Base-by-base conservation (phyloP, 37 sponge, comb jelly and placozoan genomes). In the Beroe ovata region DNA sequence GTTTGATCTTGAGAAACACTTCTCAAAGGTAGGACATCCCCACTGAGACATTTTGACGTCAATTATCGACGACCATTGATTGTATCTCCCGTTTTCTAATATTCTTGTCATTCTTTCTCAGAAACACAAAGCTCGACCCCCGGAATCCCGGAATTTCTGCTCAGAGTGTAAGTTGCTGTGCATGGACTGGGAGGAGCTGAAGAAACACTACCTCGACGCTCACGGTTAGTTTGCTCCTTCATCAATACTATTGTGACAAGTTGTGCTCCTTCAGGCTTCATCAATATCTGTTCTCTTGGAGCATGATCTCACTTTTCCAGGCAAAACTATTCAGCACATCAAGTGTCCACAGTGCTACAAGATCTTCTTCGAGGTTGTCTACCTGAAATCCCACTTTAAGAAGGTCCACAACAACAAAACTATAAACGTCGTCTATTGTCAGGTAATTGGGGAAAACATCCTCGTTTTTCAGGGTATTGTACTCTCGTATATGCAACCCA, bases 321-420 rank as follows among this genome's bases (percentile, higher is more conserved):
- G 84, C 41, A 77, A 77, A 25, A 77, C 84, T 16, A 77, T 77
- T 1, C 42, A 77, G n/a, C 84, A 77, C 22, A 77, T 77, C 3
- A 77, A 77, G 84, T 77, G 84, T 39, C 84, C 84, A 0, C 84
- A 77, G 38, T 77, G 84, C 41, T 77, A n/a, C 47, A 77, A 77
- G 84, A 77, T 77, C 42, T 77, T 77, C 54, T 77, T 77, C 33
- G 84, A 77, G 8, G 47, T 77, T 8, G n/a, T 42, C 29, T 77
- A 77, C 47, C 38, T 77, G 84, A 77, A 77, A 35, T 54, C 39
- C 54, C 84, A 77, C 38, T 77, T 77, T 29, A 77, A 77, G 25
- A 22, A 29, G 54, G 84, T 77, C 28, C 84, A 77, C 47, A 77
- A 77, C 25, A 77, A 77, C 54, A 39, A 42, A 54, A n/a, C 84